Base-by-base conservation (phyloP, 2,888 invertebrate genomes). In the Megalurothrips usitatus region DNA sequence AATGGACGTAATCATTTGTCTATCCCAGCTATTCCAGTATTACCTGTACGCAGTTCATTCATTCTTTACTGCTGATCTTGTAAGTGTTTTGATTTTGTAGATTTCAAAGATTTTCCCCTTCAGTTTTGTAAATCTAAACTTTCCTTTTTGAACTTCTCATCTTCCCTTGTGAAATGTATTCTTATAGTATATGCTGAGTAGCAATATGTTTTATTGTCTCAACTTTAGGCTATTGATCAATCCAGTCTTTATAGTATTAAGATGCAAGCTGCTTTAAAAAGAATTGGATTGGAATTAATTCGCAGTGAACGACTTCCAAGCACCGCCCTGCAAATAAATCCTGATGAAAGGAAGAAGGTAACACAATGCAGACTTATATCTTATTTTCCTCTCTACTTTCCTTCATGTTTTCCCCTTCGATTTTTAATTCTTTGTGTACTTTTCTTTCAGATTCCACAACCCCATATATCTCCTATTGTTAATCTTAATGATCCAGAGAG, bases 21-120 rank as follows among this genome's bases (percentile, higher is more conserved):
- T 98, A 92, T 93, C 95, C 83, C 97, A 98, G 85, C 89, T 98
- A 28, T 96, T 96, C 87, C 98, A 98, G 85, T 96, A 95, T 86
- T 98, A 98, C 87, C 92, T 97, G 81, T 97, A 94, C 86, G 92
- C 96, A 0, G 96, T 97, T 0, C 94, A 96, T 87, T 89, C 91
- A 63, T 96, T 97, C 86, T 97, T 97, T 86, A 93, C 94, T 0
- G 90, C 91, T 0, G 94, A 94, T 87, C 89, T 94, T 83, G 94
- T 90, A 85, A 88, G 89, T 87, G 83, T 81, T 43, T 43, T 43
- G 34, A 47, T 34, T 26, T 28, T 23, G 48, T 81, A 49, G 2
- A 68, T 23, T 81, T 63, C 23, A 58, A 23, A 43, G 17, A 23
- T 80, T 75, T 49, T 17, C 28, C 12, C 47, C n/a, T 75, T 11